A percentile compares a stretch with the other conserved stretches of the same genome.
Conservation (phyloP, 2,113 vertebrate genomes). For the Chamaetylas fuelleborni region DNA sequence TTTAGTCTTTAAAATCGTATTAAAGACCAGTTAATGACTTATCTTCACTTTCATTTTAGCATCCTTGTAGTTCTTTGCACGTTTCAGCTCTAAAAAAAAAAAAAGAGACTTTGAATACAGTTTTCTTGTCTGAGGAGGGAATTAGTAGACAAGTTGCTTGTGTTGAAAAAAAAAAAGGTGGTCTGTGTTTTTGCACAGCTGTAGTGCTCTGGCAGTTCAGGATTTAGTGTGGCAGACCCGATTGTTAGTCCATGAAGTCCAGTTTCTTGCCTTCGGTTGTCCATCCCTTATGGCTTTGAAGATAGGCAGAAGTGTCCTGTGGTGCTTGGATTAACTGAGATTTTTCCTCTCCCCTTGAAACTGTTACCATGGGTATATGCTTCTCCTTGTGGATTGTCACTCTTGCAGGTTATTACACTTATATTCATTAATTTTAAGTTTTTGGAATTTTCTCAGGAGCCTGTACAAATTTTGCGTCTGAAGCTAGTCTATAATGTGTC, state of each 20-base stretch:
- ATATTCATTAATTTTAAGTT: not conserved
- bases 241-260: not conserved
- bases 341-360: not conserved
- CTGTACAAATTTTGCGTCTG: not conserved
- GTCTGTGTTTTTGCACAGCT: not conserved
- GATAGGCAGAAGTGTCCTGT: not conserved
- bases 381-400: not conserved
- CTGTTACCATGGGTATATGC: not conserved
- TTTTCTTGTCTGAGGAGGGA: not conserved
- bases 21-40: not conserved
- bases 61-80: not conserved
- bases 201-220: not conserved
- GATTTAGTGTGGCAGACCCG: not conserved
- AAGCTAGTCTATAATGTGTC: not conserved
- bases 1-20: not conserved
- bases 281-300: not conserved
- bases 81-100: not conserved
- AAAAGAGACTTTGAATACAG: not conserved
- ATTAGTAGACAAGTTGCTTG: not conserved
- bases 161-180: not conserved
- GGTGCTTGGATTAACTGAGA: not conserved
- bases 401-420: not conserved
- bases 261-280: not conserved
- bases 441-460: not conserved
- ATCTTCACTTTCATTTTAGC: not conserved